These are phyloP conservation scores for Anarrhichthys ocellatus DNA, from an alignment of 2,113 vertebrate genomes.

Conservation along the genomic window DNA sequence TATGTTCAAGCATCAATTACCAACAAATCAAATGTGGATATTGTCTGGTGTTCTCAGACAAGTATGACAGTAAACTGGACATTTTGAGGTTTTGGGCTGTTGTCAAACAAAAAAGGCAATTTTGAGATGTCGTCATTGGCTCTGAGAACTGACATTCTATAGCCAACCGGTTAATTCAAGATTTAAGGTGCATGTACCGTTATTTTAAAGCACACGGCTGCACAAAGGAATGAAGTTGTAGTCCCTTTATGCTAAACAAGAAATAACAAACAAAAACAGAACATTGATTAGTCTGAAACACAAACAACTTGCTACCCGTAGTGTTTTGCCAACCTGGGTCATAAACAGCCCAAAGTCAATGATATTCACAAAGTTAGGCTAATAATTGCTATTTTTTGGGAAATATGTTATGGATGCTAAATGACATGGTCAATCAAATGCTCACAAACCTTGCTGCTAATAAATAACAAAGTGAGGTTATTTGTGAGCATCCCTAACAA, in stretches of 20 bases:
- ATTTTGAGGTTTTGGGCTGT: background rate
- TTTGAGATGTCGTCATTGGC: background rate
- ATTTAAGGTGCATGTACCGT: background rate
- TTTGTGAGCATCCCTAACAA: background rate
- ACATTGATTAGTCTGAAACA: background rate
- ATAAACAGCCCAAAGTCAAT: background rate
- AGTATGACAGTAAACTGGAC: background rate
- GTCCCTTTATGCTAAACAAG: background rate
- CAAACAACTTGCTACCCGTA: background rate
- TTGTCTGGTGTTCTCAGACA: background rate
- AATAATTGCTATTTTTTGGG: background rate
- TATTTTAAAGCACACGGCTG: background rate
- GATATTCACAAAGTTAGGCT: background rate
- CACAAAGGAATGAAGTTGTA: background rate
- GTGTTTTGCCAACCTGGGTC: background rate
- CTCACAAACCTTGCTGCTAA: background rate
- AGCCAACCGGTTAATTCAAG: background rate
- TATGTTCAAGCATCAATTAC: background rate
- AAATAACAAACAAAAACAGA: background rate
- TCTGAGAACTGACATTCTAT: background rate
- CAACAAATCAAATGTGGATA: background rate
- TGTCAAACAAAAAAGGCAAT: background rate
- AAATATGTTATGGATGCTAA: background rate
- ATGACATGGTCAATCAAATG: background rate
- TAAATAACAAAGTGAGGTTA: background rate